These are phyloP conservation scores for Lydus trimaculatus DNA, from an alignment of 2,888 invertebrate genomes.

Conservation along the genomic window DNA sequence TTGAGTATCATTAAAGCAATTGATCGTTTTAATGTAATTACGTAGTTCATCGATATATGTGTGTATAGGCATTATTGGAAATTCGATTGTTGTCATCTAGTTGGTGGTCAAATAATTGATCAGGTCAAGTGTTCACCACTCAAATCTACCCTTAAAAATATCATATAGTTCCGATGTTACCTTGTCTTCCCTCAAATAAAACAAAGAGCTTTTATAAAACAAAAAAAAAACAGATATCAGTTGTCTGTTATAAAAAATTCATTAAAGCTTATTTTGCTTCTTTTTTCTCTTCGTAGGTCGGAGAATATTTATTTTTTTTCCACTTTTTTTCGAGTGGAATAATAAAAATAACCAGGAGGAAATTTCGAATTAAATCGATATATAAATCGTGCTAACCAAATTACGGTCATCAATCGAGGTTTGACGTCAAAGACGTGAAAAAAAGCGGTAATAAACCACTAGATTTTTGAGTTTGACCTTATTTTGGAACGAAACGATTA, in stretches of 20 bases:
- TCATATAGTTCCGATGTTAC: too few relatives aligned
- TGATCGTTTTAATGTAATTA: slow-evolving; percentile 1
- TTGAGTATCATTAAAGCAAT: not conserved
- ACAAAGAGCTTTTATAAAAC: too few relatives aligned
- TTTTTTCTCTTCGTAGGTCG: too few relatives aligned
- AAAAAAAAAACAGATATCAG: too few relatives aligned
- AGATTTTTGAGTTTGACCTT: too few relatives aligned
- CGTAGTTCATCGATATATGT: too few relatives aligned
- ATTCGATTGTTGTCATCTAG: not conserved
- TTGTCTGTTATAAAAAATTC: not conserved
- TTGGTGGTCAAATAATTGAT: not conserved
- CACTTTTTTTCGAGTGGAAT: too few relatives aligned
- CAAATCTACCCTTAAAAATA: too few relatives aligned
- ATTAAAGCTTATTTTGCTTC: not conserved
- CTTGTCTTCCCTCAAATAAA: not conserved
- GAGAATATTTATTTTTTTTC: too few relatives aligned
- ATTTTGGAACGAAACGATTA: too few relatives aligned
- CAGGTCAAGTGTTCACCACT: not conserved
- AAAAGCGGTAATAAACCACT: not conserved
- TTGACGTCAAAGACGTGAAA: not conserved
- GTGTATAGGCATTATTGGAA: too few relatives aligned
- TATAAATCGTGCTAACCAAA: not conserved
- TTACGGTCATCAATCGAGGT: not conserved
- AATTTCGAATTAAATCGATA: not conserved
- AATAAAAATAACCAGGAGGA: not conserved